phyloP scores from a whole-genome alignment of 2,797 vertebrate genomes.

The Arremon aurantiirostris region DNA sequence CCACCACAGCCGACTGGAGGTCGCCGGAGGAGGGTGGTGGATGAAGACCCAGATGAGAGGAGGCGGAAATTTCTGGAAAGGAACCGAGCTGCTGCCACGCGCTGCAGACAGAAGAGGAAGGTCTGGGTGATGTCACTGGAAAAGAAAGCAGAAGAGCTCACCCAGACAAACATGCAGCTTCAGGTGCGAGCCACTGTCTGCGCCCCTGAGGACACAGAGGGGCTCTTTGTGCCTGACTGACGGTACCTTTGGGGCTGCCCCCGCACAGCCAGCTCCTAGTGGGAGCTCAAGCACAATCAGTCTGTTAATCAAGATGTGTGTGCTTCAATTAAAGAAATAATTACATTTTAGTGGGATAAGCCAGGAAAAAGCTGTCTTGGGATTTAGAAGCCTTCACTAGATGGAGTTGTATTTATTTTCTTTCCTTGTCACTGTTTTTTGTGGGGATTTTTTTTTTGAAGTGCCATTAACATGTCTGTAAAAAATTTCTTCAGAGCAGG shows the following conservation, averaged over 20 bases:
- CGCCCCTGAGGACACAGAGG: conserved; percentile 51
- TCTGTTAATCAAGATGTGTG: conserved; percentile 32
- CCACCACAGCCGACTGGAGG: conserved; percentile 90
- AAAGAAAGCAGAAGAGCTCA: conserved; percentile 99
- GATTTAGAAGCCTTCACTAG: neutral
- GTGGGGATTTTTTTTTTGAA: neutral
- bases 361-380: conserved; percentile 8
- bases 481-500: conserved; percentile 4
- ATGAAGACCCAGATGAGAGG: conserved; percentile 97
- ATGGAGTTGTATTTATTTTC: conserved; percentile 39
- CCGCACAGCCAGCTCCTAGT: neutral
- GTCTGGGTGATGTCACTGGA: conserved; percentile 99
- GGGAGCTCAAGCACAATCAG: conserved; percentile 19
- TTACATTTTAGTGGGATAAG: neutral
- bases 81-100: conserved; percentile 94
- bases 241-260: neutral
- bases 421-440: neutral
- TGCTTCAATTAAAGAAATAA: conserved; percentile 48
- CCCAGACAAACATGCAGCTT: conserved; percentile 99
- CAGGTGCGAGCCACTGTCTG: conserved; percentile 84
- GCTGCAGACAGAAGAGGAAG: conserved; percentile 99
- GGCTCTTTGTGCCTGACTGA: conserved; percentile 63
- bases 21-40: conserved; percentile 91
- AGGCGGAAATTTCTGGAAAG: conserved; percentile 97
- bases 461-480: neutral